A percentile compares a stretch with the other conserved stretches of the same genome.
phyloP scores from a whole-genome alignment of 1,140 invertebrate species.

The Hyposmocoma kahamanoa region DNA sequence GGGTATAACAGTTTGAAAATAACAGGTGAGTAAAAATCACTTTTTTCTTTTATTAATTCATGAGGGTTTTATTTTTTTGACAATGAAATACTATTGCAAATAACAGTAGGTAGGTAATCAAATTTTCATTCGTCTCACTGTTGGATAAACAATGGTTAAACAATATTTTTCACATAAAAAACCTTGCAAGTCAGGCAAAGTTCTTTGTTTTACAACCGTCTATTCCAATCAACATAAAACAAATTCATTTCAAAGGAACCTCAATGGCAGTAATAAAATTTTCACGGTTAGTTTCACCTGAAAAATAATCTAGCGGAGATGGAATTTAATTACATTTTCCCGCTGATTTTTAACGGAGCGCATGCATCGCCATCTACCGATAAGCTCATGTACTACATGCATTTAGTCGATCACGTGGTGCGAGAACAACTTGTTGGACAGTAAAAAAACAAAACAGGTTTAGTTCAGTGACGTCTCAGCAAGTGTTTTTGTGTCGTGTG shows the following conservation, averaged over 20 bases:
- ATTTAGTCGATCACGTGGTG: constrained; percentile 50
- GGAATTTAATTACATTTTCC: not conserved
- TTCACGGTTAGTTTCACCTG: not conserved
- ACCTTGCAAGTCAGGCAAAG: too few species aligned
- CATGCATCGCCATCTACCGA: constrained; percentile 35
- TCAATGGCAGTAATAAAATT: constrained; percentile 1
- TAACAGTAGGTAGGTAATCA: too few species aligned
- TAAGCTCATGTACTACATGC: constrained; percentile 15
- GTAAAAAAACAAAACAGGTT: constrained; percentile 62
- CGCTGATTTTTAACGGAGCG: not conserved
- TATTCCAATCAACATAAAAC: constrained; percentile 7
- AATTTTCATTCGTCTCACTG: too few species aligned
- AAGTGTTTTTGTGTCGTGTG: constrained; percentile 55
- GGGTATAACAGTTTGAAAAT: too few species aligned
- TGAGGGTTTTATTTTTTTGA: too few species aligned
- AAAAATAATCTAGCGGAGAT: not conserved
- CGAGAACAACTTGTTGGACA: constrained; percentile 13
- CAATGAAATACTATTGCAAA: too few species aligned
- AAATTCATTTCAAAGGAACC: not conserved
- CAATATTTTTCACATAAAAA: too few species aligned
- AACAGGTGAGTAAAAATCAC: too few species aligned
- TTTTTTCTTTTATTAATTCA: too few species aligned
- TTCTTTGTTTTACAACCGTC: not conserved
- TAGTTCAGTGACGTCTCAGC: constrained; percentile 50
- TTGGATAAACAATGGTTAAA: too few species aligned